Evolutionary conservation across 2,113 vertebrate species (phyloP).

Genomic region (Anolis carolinensis): DNA sequence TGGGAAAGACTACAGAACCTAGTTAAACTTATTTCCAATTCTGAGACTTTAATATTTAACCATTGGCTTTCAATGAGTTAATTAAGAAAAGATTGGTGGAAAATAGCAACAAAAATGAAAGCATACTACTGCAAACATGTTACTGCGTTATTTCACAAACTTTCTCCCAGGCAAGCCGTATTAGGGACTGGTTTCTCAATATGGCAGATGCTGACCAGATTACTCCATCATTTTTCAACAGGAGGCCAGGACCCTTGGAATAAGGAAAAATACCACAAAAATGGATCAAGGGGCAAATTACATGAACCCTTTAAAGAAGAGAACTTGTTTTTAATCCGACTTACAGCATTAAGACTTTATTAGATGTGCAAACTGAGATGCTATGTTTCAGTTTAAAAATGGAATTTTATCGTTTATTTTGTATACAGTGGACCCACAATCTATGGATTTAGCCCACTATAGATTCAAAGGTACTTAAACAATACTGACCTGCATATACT

Average conservation of each 20-base stretch:
- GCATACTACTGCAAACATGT: conserved; percentile 71
- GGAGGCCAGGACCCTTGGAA: conserved; percentile 73
- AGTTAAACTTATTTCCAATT: background rate
- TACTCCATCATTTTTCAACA: conserved; percentile 70
- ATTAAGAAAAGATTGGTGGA: conserved; percentile 29
- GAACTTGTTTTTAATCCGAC: conserved; percentile 32
- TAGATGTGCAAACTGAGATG: background rate
- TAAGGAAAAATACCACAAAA: conserved; percentile 73
- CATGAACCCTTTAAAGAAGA: conserved; percentile 51
- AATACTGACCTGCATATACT: no score
- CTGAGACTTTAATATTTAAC: conserved; percentile 21
- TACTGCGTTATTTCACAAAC: conserved; percentile 71
- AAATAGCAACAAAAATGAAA: conserved; percentile 50
- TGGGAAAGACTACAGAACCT: background rate
- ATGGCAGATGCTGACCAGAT: conserved; percentile 66
- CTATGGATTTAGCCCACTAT: no score
- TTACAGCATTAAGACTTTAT: conserved; percentile 34
- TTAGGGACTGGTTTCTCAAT: conserved; percentile 66
- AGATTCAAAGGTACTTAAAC: no score
- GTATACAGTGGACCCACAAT: background rate
- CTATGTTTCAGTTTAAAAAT: background rate
- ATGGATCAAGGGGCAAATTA: conserved; percentile 51
- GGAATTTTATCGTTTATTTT: no score
- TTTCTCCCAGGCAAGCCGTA: conserved; percentile 68
- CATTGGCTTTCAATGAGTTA: conserved; percentile 49